Percentiles rank a stretch among this genome's conserved stretches.
Evolutionary conservation across 2,797 vertebrate species (phyloP).

Genomic region (Acrossocheilus wenchowensis): DNA sequence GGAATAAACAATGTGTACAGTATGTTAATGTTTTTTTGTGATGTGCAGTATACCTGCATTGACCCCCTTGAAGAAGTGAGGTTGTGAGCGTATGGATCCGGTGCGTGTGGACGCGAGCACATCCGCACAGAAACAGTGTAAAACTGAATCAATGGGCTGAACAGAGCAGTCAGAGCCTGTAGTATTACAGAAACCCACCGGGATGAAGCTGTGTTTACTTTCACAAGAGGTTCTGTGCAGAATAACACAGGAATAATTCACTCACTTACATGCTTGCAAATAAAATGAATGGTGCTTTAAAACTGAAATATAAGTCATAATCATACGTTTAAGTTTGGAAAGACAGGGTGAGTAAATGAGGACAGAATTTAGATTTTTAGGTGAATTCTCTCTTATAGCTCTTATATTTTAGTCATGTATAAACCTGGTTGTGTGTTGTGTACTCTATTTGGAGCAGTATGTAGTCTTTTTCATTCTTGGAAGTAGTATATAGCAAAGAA

Average conservation of each 20-base stretch:
- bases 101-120: slow-evolving; percentile 51
- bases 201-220: not conserved
- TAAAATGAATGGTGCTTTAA: not conserved
- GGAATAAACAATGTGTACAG: not conserved
- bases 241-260: not conserved
- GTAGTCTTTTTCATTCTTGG: not conserved
- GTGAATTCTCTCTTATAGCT: not conserved
- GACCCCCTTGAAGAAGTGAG: not conserved
- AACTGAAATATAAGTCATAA: not conserved
- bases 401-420: not conserved
- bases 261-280: not conserved
- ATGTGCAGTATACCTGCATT: not conserved
- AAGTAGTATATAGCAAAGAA: not conserved
- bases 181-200: not conserved
- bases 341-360: not conserved
- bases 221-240: slow-evolving; percentile 11
- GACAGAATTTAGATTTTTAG: not conserved
- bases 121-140: slow-evolving; percentile 63
- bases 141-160: slow-evolving; percentile 30
- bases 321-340: not conserved
- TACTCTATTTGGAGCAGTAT: slow-evolving; percentile 66
- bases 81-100: not conserved
- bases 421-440: slow-evolving; percentile 45
- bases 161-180: slow-evolving; percentile 31
- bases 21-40: not conserved